Base-by-base conservation (phyloP, 2,113 vertebrate species). In the Athene noctua region DNA sequence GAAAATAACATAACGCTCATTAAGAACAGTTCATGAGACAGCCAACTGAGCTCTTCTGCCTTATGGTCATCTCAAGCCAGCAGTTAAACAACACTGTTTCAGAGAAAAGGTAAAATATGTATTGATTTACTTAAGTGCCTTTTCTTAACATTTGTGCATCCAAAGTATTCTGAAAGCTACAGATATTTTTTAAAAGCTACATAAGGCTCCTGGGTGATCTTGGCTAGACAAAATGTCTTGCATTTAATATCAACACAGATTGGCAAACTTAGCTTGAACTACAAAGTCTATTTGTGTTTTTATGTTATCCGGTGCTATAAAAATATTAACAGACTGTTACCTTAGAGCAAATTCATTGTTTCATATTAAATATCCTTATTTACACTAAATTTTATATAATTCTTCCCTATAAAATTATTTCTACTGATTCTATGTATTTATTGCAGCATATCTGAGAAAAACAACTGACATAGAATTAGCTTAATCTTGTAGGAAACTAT, bases 11-110 rank as follows among this genome's bases (percentile, higher is more conserved):
- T 67, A 86, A 97, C 42, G 78, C 42, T 93, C 80, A 95, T 96
- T 94, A 98, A 54, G 51, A 96, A 95, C 72, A 97, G 89, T 82
- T 97, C 91, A 97, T 81, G 66, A 83, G 95, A 88, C 44, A 90
- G 75, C 95, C 88, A 95, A 44, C 36, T 38, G 54, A 91, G 46
- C 55, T 88, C 63, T 47, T 73, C 88, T 38, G n/a, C 79, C 82
- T 77, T 18, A 5, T 22, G 52, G 72, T 47, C 73, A 63, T n/a
- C 86, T 94, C 47, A 62, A 72, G 73, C 18, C 63, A 78, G 72
- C 81, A 95, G 87, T 78, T 66, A 88, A 92, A 80, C 66, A 94
- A 32, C 61, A 38, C 51, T 47, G 25, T 61, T 61, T 75, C 57
- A 83, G 25, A 68, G 30, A 91, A 95, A 79, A 83, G 62, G 54